A percentile compares a stretch with the other conserved stretches of the same genome.
Conservation (phyloP, 2,888 invertebrate genomes). For the Conchocele bisecta region DNA sequence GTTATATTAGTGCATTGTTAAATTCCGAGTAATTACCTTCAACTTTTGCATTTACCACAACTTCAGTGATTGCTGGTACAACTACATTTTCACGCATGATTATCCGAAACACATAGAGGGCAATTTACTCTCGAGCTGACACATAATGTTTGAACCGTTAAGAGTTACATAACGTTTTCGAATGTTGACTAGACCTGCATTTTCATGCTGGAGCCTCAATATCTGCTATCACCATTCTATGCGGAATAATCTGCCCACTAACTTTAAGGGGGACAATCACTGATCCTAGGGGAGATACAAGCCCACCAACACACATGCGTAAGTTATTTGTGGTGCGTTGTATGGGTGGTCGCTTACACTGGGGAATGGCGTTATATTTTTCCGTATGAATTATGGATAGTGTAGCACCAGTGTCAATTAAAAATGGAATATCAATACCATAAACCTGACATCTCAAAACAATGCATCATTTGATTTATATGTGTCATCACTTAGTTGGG, state of each 20-base stretch:
- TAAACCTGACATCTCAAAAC: not conserved
- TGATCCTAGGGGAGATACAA: not conserved
- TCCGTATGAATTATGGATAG: not conserved
- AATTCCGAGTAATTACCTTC: not conserved
- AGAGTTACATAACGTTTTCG: not conserved
- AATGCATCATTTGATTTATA: too few species aligned
- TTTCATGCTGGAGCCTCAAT: not conserved
- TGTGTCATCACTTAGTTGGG: not conserved
- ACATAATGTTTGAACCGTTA: not conserved
- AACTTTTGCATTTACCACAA: not conserved
- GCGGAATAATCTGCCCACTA: not conserved
- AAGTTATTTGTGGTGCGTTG: not conserved
- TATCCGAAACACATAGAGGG: not conserved
- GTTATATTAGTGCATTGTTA: not conserved
- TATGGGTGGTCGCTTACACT: not conserved
- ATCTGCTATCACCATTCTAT: not conserved
- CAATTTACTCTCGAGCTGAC: not conserved
- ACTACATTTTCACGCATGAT: not conserved
- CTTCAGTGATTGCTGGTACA: not conserved
- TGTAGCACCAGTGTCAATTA: slow-evolving; percentile 1
- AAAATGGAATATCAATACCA: not conserved
- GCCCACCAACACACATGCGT: not conserved
- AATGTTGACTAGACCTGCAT: not conserved
- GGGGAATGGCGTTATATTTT: not conserved
- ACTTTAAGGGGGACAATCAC: not conserved